These are phyloP conservation scores for Carapus acus DNA, from an alignment of 2,797 vertebrate species.

Conservation along the genomic window DNA sequence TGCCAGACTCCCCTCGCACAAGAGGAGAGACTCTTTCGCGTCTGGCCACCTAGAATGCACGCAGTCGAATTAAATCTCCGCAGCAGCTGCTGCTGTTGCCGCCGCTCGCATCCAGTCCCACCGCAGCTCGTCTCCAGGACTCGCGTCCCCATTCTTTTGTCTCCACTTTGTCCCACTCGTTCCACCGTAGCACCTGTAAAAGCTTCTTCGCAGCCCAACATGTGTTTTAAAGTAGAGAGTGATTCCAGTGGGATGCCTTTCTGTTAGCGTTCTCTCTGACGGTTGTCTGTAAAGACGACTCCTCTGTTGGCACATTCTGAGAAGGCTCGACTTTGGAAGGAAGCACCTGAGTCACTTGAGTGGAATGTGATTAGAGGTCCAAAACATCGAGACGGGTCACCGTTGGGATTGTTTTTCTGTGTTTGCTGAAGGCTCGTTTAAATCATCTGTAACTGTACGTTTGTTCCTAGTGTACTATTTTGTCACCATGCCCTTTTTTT, in stretches of 20 bases:
- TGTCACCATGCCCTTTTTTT: constrained; percentile 66
- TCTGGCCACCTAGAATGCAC: constrained; percentile 21
- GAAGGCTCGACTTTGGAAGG: constrained; percentile 24
- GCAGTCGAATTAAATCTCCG: background rate
- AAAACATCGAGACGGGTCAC: constrained; percentile 45
- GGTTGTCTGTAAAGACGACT: constrained; percentile 24
- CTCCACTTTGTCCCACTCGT: constrained; percentile 1
- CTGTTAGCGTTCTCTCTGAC: constrained; percentile 16
- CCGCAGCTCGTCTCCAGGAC: constrained; percentile 21
- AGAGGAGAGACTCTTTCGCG: background rate
- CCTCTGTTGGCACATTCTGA: constrained; percentile 40
- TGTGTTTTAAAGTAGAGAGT: constrained; percentile 56
- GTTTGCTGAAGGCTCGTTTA: constrained; percentile 51
- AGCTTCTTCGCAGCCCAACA: constrained; percentile 31
- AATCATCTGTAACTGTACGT: constrained; percentile 57
- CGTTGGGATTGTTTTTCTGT: constrained; percentile 34
- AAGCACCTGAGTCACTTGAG: constrained; percentile 36
- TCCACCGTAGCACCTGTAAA: constrained; percentile 39
- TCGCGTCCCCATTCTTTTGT: background rate
- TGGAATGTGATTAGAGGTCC: constrained; percentile 46
- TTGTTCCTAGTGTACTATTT: constrained; percentile 62
- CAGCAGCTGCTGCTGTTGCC: no score
- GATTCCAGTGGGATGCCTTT: constrained; percentile 36
- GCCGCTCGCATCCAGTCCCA: no score
- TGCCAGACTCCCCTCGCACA: background rate